phyloP scores from a whole-genome alignment of 1,140 invertebrate genomes.

The Micrasema minimum region DNA sequence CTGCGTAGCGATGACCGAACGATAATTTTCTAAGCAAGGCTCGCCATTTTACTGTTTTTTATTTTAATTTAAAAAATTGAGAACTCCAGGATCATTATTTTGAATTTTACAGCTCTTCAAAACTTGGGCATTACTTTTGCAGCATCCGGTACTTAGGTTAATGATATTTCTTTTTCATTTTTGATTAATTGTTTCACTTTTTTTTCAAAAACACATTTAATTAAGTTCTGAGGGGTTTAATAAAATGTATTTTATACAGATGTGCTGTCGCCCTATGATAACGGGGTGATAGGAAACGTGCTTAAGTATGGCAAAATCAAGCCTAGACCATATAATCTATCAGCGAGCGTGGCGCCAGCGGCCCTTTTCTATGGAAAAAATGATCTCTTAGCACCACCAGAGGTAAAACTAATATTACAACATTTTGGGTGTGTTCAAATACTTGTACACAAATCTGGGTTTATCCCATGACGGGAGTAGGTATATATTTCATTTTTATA shows the following conservation, averaged over 20 bases:
- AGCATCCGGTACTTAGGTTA: not conserved
- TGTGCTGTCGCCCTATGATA: not conserved
- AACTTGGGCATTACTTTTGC: no score
- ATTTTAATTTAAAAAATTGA: no score
- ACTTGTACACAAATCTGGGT: no score
- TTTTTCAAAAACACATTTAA: not conserved
- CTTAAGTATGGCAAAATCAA: not conserved
- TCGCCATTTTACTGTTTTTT: no score
- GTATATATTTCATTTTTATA: no score
- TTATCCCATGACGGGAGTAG: no score
- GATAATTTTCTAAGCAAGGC: no score
- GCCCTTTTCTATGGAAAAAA: constrained; percentile 12
- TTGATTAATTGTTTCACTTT: not conserved
- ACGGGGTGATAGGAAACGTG: not conserved
- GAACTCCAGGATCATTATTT: no score
- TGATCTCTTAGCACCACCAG: not conserved
- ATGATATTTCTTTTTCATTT: not conserved
- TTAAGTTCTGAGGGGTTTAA: no score
- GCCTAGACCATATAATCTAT: not conserved
- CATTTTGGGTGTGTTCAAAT: not conserved
- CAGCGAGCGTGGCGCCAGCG: not conserved
- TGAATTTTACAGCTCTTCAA: no score
- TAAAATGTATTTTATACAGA: not conserved
- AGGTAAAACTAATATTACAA: not conserved
- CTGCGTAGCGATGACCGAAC: no score